Percentiles rank a stretch among this genome's conserved stretches.
Conservation (phyloP, 2,797 vertebrate genomes). For the Mareca strepera region DNA sequence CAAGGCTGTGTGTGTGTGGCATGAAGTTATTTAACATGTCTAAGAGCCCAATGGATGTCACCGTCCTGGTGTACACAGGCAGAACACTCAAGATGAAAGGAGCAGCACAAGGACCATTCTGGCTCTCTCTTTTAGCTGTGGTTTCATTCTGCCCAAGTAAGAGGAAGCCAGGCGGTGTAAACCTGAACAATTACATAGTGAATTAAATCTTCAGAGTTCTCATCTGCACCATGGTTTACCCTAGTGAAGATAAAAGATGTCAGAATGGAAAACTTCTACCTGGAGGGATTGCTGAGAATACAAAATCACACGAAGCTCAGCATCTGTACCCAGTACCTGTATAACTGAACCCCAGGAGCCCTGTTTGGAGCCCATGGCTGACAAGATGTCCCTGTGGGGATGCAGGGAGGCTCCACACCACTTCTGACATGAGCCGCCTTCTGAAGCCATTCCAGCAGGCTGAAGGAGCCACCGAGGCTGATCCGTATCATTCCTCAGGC, state of each 20-base stretch:
- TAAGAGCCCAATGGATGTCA: neutral
- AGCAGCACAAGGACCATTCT: neutral
- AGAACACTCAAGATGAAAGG: neutral
- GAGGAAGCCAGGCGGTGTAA: neutral
- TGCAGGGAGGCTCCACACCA: accelerated
- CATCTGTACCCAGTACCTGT: neutral
- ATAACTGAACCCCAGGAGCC: neutral
- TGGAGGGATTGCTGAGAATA: neutral
- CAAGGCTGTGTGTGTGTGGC: accelerated
- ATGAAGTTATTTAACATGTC: neutral
- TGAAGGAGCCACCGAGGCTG: neutral
- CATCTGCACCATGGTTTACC: neutral
- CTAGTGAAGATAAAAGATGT: neutral
- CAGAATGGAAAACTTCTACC: neutral
- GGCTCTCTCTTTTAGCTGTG: neutral
- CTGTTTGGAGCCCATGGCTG: accelerated
- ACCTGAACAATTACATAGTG: accelerated
- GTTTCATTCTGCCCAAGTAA: neutral
- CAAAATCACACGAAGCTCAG: neutral
- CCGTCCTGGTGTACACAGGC: neutral
- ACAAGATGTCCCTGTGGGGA: neutral
- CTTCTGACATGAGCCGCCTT: neutral
- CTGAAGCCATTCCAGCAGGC: constrained; percentile 30
- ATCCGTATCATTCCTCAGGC: neutral
- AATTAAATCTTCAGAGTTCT: neutral